phyloP scores from a whole-genome alignment of 2,113 vertebrate genomes.

The Amblyopsis rosae region DNA sequence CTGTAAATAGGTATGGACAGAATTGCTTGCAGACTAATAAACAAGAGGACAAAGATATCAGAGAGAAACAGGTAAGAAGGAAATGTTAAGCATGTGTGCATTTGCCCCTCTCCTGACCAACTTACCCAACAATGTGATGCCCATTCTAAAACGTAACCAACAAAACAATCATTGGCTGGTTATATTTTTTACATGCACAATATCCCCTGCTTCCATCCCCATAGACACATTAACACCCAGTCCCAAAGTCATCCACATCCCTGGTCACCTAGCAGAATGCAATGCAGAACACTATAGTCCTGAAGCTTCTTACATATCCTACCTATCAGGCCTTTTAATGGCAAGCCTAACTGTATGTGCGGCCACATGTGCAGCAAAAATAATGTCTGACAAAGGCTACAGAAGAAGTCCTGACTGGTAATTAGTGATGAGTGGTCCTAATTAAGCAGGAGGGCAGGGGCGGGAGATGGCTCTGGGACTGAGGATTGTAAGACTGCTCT shows the following conservation, averaged over 20 bases:
- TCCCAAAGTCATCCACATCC: slow-evolving; percentile 67
- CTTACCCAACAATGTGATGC: slow-evolving; percentile 35
- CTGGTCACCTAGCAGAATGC: slow-evolving; percentile 21
- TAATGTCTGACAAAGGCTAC: too few relatives aligned
- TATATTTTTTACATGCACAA: slow-evolving; percentile 74
- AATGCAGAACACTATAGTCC: slow-evolving; percentile 22
- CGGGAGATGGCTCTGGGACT: slow-evolving; percentile 62
- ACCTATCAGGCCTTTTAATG: too few relatives aligned
- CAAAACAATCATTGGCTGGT: slow-evolving; percentile 73
- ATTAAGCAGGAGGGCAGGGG: neutral
- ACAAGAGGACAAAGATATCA: neutral
- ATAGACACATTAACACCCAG: slow-evolving; percentile 62
- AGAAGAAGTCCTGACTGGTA: neutral
- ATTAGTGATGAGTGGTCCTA: slow-evolving; percentile 3
- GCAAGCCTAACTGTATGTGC: too few relatives aligned
- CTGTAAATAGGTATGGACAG: neutral
- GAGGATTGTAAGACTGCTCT: slow-evolving; percentile 69
- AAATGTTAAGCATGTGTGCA: slow-evolving; percentile 24
- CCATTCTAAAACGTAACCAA: slow-evolving; percentile 59
- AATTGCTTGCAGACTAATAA: slow-evolving; percentile 16
- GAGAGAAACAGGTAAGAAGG: slow-evolving; percentile 57
- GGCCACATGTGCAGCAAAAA: too few relatives aligned
- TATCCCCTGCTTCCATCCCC: slow-evolving; percentile 38
- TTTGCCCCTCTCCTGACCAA: slow-evolving; percentile 3
- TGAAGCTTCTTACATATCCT: slow-evolving; percentile 13